Conservation (phyloP, 2,888 invertebrate genomes). For the Leptothorax acervorum region DNA sequence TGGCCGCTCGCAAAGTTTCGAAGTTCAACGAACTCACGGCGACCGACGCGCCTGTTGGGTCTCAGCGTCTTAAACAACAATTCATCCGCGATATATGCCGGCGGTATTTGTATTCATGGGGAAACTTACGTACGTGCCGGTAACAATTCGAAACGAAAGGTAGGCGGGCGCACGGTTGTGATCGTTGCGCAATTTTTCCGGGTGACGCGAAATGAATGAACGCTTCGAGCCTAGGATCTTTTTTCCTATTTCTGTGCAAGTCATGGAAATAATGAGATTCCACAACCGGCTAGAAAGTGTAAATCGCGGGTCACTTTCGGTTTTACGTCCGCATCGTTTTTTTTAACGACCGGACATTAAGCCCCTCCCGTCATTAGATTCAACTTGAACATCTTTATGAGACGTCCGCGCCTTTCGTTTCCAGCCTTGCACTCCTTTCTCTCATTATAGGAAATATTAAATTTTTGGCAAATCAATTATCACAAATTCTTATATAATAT, state of each 20-base stretch:
- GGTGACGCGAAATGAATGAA: conserved; percentile 58
- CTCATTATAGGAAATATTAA: not conserved
- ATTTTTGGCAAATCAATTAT: not conserved
- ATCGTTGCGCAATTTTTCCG: conserved; percentile 65
- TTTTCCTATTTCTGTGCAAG: conserved; percentile 13
- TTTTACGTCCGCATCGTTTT: conserved; percentile 6
- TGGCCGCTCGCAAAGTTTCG: conserved; percentile 63
- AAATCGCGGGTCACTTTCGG: not conserved
- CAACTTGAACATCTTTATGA: not conserved
- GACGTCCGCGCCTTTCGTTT: not conserved
- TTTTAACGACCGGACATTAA: not conserved
- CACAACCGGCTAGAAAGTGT: conserved; percentile 23
- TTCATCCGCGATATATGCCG: conserved; percentile 27
- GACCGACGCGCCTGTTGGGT: conserved; percentile 27
- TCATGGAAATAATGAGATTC: conserved; percentile 19
- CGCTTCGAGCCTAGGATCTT: not conserved
- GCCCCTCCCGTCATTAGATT: not conserved
- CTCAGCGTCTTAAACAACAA: conserved; percentile 24
- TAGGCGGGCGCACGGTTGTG: conserved; percentile 31
- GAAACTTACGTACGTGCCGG: conserved; percentile 48
- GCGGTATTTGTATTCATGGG: conserved; percentile 58
- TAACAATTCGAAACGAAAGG: conserved; percentile 70
- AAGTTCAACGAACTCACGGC: conserved; percentile 61
- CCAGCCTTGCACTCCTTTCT: not conserved
- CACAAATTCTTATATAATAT: not conserved